Conservation (phyloP, 2,888 invertebrate genomes). For the Busseola fusca region DNA sequence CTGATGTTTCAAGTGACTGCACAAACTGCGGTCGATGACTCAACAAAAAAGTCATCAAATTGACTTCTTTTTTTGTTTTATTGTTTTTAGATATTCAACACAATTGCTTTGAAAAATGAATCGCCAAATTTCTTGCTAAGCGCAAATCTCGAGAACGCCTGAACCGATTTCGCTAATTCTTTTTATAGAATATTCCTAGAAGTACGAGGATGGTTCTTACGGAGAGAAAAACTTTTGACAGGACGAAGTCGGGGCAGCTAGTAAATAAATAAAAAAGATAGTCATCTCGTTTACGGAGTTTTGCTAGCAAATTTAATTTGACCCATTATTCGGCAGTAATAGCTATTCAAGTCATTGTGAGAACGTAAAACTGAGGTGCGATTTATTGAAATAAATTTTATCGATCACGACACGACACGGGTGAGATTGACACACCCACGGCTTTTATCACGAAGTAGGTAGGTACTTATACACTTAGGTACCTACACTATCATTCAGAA, state of each 20-base stretch:
- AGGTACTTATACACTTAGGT: not conserved
- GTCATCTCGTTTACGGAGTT: not conserved
- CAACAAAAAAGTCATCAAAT: not conserved
- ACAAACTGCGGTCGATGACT: not conserved
- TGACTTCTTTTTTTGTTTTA: not conserved
- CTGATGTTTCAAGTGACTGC: too few relatives aligned
- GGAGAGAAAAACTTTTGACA: too few relatives aligned
- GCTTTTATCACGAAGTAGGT: not conserved
- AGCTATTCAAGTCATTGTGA: slow-evolving; percentile 15
- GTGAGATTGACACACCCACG: slow-evolving; percentile 37
- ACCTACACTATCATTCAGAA: not conserved
- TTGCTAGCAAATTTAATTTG: not conserved
- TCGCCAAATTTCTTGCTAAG: too few relatives aligned
- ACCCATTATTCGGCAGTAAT: slow-evolving; percentile 5
- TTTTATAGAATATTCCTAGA: too few relatives aligned
- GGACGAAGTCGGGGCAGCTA: too few relatives aligned
- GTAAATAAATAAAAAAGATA: too few relatives aligned
- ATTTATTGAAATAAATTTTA: slow-evolving; percentile 31
- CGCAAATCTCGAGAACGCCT: too few relatives aligned
- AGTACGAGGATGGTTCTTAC: too few relatives aligned
- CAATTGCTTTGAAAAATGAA: too few relatives aligned
- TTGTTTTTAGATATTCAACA: not conserved
- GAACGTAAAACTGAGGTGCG: slow-evolving; percentile 9
- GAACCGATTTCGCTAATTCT: too few relatives aligned
- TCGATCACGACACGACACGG: slow-evolving; percentile 12